Conservation (phyloP, 1,140 invertebrate species). For the Sarcophaga bullata region DNA sequence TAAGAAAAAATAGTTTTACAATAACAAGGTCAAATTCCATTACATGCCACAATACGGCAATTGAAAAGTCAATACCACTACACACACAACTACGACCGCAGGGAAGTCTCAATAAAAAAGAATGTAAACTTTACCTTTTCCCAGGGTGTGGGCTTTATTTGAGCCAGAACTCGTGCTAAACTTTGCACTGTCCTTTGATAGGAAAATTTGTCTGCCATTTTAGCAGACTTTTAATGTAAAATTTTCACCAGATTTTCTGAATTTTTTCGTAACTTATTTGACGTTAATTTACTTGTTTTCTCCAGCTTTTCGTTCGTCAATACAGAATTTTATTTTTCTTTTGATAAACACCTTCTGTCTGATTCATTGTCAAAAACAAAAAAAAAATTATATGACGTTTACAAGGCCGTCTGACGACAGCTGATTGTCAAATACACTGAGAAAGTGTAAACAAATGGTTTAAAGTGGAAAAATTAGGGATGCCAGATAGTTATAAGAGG, state of each 20-base stretch:
- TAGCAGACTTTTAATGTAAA: constrained; percentile 25
- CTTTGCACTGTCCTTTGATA: constrained; percentile 89
- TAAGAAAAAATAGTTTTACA: constrained; percentile 13
- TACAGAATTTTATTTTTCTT: not conserved
- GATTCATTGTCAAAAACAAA: not conserved
- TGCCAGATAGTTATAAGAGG: not conserved
- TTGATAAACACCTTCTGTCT: not conserved
- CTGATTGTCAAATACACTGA: not conserved
- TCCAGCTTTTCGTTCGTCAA: constrained; percentile 7
- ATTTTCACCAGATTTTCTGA: constrained; percentile 3
- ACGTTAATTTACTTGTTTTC: not conserved
- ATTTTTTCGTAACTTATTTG: not conserved
- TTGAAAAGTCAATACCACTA: constrained; percentile 51
- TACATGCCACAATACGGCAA: not conserved
- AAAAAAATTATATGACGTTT: constrained; percentile 1
- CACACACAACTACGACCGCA: constrained; percentile 8
- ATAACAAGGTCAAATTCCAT: constrained; percentile 40
- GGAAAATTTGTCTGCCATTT: constrained; percentile 69
- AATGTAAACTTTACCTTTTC: constrained; percentile 76
- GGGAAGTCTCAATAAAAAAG: not conserved
- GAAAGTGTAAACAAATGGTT: not conserved
- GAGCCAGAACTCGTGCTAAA: constrained; percentile 86
- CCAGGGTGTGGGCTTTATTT: constrained; percentile 86
- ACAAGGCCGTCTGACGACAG: not conserved
- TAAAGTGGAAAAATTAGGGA: not conserved